These are phyloP conservation scores for Troides aeacus DNA, from an alignment of 2,888 invertebrate genomes.

Conservation along the genomic window DNA sequence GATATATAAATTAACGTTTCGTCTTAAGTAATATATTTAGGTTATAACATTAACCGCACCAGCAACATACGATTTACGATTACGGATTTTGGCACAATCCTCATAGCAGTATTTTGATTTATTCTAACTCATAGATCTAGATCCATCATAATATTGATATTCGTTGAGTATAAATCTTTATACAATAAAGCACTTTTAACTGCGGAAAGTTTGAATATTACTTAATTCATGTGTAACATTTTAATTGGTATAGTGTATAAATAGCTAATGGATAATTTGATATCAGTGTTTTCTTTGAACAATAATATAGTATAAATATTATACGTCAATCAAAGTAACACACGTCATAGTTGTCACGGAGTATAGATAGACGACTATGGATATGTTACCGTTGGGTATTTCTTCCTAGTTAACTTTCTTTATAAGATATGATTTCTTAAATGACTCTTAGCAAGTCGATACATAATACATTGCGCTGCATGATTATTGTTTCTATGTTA, in stretches of 20 bases:
- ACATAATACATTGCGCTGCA: too few relatives aligned
- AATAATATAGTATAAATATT: too few relatives aligned
- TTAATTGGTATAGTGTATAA: not conserved
- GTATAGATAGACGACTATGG: too few relatives aligned
- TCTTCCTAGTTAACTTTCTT: too few relatives aligned
- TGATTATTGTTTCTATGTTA: too few relatives aligned
- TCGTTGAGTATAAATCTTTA: conserved; percentile 11
- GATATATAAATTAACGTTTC: conserved; percentile 14
- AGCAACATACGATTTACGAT: conserved; percentile 26
- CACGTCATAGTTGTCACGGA: too few relatives aligned
- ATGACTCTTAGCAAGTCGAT: too few relatives aligned
- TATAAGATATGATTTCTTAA: too few relatives aligned
- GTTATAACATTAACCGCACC: conserved; percentile 20
- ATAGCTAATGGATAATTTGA: not conserved
- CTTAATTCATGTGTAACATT: not conserved
- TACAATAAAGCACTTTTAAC: not conserved
- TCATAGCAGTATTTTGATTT: conserved; percentile 29
- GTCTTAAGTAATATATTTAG: conserved; percentile 23
- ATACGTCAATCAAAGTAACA: too few relatives aligned
- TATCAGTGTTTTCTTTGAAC: not conserved
- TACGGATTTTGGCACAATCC: conserved; percentile 31
- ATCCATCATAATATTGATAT: conserved; percentile 30
- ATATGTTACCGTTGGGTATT: too few relatives aligned
- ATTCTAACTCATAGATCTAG: conserved; percentile 26
- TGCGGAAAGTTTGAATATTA: not conserved